These are phyloP conservation scores for Arizona elegans DNA, from an alignment of 2,113 vertebrate genomes.

Conservation along the genomic window DNA sequence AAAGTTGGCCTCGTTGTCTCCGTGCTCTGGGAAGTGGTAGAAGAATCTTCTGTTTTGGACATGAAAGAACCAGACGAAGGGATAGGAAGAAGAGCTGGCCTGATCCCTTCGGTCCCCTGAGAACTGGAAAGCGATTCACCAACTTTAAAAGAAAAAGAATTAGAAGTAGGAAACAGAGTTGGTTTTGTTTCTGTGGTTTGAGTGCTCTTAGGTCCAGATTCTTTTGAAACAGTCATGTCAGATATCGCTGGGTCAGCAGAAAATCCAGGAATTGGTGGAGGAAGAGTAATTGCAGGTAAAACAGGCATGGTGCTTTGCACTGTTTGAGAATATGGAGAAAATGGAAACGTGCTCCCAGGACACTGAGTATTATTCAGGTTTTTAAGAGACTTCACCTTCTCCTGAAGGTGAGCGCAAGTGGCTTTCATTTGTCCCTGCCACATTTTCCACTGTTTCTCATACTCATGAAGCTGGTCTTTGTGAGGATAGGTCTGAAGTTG, in stretches of 20 bases:
- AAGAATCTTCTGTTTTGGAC: constrained; percentile 53
- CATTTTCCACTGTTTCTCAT: constrained; percentile 94
- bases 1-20: constrained; percentile 70
- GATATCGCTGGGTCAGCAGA: constrained; percentile 67
- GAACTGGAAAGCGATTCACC: constrained; percentile 42
- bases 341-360: constrained; percentile 75
- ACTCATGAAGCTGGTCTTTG: constrained; percentile 94
- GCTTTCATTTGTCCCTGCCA: constrained; percentile 98
- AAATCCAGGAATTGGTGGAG: constrained; percentile 61
- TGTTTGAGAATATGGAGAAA: constrained; percentile 75
- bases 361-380: constrained; percentile 87
- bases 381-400: constrained; percentile 82
- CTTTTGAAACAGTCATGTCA: constrained; percentile 56
- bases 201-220: constrained; percentile 63
- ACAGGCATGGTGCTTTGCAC: constrained; percentile 56
- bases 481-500: constrained; percentile 93
- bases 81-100: constrained; percentile 73
- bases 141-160: constrained; percentile 66
- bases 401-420: constrained; percentile 86
- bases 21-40: constrained; percentile 60
- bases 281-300: constrained; percentile 68
- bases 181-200: constrained; percentile 68
- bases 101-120: constrained; percentile 66
- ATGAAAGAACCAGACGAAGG: constrained; percentile 65
- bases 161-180: constrained; percentile 70